Percentiles rank a stretch among this genome's conserved stretches.
Evolutionary conservation across 2,113 vertebrate species (phyloP).

Genomic region (Myotis yumanensis): DNA sequence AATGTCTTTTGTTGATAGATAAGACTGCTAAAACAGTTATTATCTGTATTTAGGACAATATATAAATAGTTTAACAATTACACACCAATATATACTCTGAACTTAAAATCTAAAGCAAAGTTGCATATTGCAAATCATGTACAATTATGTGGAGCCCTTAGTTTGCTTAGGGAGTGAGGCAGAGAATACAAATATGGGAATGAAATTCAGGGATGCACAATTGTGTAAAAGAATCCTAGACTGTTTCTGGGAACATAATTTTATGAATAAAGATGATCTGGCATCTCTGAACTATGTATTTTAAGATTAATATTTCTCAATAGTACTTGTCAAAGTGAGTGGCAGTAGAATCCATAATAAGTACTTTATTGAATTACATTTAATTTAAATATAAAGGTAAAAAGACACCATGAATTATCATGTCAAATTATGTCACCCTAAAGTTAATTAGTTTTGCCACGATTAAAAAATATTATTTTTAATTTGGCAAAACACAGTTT

Average conservation of each 20-base stretch:
- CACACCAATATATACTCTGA: not conserved
- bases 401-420: conserved; percentile 66
- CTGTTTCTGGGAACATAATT: conserved; percentile 65
- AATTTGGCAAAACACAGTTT: conserved; percentile 61
- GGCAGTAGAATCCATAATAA: conserved; percentile 74
- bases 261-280: conserved; percentile 75
- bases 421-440: conserved; percentile 67
- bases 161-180: not conserved
- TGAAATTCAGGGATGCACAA: conserved; percentile 49
- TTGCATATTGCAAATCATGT: not conserved
- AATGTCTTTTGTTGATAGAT: conserved; percentile 26
- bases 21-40: conserved; percentile 6
- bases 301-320: conserved; percentile 78
- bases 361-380: conserved; percentile 76
- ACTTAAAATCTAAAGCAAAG: not conserved
- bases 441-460: conserved; percentile 61
- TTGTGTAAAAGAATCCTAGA: conserved; percentile 52
- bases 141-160: not conserved
- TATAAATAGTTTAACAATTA: not conserved
- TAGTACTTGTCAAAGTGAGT: conserved; percentile 75
- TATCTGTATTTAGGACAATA: conserved; percentile 17
- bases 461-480: conserved; percentile 58
- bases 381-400: conserved; percentile 69
- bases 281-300: conserved; percentile 65
- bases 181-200: conserved; percentile 37